phyloP scores from a whole-genome alignment of 2,797 vertebrate species.

The Phrynocephalus forsythii region DNA sequence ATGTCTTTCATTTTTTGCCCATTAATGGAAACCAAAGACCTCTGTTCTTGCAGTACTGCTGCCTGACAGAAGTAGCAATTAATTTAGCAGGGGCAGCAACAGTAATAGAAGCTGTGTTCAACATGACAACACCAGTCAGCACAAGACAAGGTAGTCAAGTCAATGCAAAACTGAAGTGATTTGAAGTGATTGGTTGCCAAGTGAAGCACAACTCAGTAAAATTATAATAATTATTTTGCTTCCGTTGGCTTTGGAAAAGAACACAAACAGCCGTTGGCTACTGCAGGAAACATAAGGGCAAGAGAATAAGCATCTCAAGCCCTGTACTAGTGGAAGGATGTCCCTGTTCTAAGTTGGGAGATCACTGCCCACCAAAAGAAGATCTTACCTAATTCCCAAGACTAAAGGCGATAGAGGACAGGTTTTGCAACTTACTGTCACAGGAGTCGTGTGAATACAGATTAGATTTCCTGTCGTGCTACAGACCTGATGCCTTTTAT shows the following conservation, averaged over 20 bases:
- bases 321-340: neutral
- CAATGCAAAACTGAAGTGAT: neutral
- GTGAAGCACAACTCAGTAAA: neutral
- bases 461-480: neutral
- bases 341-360: conserved; percentile 23
- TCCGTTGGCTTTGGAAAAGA: fast-evolving
- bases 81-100: neutral
- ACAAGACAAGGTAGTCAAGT: neutral
- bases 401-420: neutral
- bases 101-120: neutral
- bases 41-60: neutral
- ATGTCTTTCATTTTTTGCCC: neutral
- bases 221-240: neutral
- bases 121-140: fast-evolving
- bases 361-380: neutral
- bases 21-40: neutral
- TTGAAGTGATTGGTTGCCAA: fast-evolving
- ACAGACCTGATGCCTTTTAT: neutral
- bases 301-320: neutral
- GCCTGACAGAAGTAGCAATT: neutral
- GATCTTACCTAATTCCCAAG: neutral
- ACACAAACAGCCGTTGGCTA: neutral
- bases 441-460: neutral
- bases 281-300: neutral
- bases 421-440: neutral